Conservation (phyloP, 2,113 vertebrate species). For the Tyto alba region DNA sequence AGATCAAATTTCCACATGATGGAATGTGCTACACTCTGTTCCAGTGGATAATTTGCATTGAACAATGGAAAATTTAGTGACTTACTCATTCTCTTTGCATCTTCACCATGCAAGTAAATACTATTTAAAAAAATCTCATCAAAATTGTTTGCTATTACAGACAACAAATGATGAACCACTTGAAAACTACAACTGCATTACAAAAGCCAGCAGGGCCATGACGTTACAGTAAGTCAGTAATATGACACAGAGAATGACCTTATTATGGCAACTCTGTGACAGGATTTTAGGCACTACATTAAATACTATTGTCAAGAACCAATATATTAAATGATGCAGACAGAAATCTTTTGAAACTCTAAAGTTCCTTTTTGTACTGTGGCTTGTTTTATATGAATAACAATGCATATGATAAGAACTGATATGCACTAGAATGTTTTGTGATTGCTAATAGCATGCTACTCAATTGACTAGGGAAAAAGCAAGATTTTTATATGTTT, state of each 20-base stretch:
- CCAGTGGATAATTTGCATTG: neutral
- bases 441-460: neutral
- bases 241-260: neutral
- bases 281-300: constrained; percentile 40
- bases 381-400: neutral
- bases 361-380: neutral
- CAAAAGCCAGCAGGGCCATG: neutral
- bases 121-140: neutral
- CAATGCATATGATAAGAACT: neutral
- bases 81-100: neutral
- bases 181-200: neutral
- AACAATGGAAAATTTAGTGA: neutral
- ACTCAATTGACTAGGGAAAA: neutral
- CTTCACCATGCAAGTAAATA: neutral
- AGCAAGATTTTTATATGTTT: neutral
- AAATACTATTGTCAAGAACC: neutral
- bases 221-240: neutral
- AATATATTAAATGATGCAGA: neutral
- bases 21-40: neutral
- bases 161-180: neutral
- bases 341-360: neutral
- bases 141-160: neutral
- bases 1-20: neutral
- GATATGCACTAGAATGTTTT: neutral
- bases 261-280: neutral